Percentiles rank a stretch among this genome's conserved stretches.
phyloP scores from a whole-genome alignment of 2,113 vertebrate genomes.

The Forbesichthys agassizii region DNA sequence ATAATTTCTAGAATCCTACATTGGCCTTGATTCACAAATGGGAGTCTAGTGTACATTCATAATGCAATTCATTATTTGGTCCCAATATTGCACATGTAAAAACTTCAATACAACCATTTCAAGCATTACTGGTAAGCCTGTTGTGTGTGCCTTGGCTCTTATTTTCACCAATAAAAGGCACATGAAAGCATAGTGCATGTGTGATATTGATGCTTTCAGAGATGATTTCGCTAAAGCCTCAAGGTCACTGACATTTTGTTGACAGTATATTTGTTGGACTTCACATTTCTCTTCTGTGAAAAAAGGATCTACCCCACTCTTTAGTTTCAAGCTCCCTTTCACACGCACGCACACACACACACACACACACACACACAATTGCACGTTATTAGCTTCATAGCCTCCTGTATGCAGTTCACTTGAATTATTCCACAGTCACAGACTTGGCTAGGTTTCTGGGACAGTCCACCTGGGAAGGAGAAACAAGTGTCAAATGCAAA shows the following conservation, averaged over 20 bases:
- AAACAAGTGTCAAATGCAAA: background rate
- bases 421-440: slow-evolving; percentile 90
- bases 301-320: slow-evolving; percentile 15
- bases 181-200: slow-evolving; percentile 40
- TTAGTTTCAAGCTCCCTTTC: slow-evolving; percentile 4
- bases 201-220: slow-evolving; percentile 29
- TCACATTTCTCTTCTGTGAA: slow-evolving; percentile 61
- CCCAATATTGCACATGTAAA: slow-evolving; percentile 86
- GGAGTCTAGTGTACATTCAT: slow-evolving; percentile 52
- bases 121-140: slow-evolving; percentile 69
- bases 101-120: slow-evolving; percentile 72
- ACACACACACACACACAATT: slow-evolving; percentile 52
- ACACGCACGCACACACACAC: slow-evolving; percentile 24
- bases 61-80: slow-evolving; percentile 49
- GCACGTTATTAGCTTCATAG: slow-evolving; percentile 57
- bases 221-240: slow-evolving; percentile 32
- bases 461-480: slow-evolving; percentile 87
- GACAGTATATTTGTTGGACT: slow-evolving; percentile 54
- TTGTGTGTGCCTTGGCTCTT: slow-evolving; percentile 61
- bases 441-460: slow-evolving; percentile 97
- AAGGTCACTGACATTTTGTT: slow-evolving; percentile 34
- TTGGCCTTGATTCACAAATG: background rate
- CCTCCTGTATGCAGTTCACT: slow-evolving; percentile 13
- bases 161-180: slow-evolving; percentile 45
- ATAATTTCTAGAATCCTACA: too few relatives aligned